Evolutionary conservation across 2,888 invertebrate genomes (phyloP), one percentile per base, ranked within the genome.

Genomic region (Sarcophaga caerulescens): DNA sequence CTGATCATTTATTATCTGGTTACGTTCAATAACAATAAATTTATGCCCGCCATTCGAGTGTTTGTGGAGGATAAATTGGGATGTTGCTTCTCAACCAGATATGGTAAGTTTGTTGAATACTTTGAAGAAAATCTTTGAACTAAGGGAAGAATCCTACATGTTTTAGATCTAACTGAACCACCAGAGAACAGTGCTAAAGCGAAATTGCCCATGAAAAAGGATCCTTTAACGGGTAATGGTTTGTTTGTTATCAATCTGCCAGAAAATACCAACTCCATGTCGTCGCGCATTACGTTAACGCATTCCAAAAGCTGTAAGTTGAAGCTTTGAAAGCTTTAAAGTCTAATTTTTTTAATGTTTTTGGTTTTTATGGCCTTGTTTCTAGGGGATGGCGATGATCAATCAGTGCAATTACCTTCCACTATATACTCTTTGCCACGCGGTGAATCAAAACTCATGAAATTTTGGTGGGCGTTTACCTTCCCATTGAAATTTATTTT

Each of bases 1-100:
- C 97, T 98, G 90, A 91, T 96, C 63, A 88, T 95, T 4, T 98
- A 98, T 93, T 96, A 97, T 92, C 88, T 95, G 11, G 89, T 97
- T 0, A 95, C 97, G 94, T 96, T 97, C 91, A 95, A 95, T 90
- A 96, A 96, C 89, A 93, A 94, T 79, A 94, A 94, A 89, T 93
- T 95, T 76, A 93, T 94, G 90, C 93, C 92, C 3, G 90, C 91
- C 70, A 92, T 93, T 23, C 90, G 92, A 57, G 90, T 91, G 35
- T 91, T 93, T 65, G 90, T 93, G 52, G 93, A 93, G 88, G 93
- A 93, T 84, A 91, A 91, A 76, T 89, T 93, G 87, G 92, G 93
- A 80, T 93, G 93, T 57, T 93, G 93, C 84, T 90, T 90, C 85
- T 92, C 92, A 17, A 92, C 91, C 62, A 92, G 93, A 81, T 93